A percentile compares a stretch with the other conserved stretches of the same genome.
These are phyloP conservation scores for Melanerpes aurifrons DNA, from an alignment of 2,113 vertebrate species.

Conservation along the genomic window DNA sequence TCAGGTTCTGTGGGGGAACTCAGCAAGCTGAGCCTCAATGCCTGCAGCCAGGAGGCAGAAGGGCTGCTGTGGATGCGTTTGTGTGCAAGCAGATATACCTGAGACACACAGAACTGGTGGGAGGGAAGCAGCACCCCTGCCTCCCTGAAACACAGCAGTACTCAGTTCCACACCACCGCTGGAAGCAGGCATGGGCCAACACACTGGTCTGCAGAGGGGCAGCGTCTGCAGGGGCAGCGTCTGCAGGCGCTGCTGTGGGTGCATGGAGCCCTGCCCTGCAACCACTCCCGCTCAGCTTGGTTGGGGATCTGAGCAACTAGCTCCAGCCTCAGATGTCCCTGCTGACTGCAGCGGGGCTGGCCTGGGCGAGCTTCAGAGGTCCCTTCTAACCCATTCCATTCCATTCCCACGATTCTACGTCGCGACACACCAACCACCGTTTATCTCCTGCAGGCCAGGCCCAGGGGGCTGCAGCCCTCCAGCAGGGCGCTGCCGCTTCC, in stretches of 20 bases:
- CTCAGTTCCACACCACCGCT: fast-evolving
- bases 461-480: too few relatives aligned
- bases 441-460: too few relatives aligned
- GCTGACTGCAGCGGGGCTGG: background rate
- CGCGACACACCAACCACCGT: fast-evolving
- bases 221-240: too few relatives aligned
- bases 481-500: too few relatives aligned
- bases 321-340: background rate
- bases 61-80: too few relatives aligned
- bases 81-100: background rate
- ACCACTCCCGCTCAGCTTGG: too few relatives aligned
- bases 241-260: background rate
- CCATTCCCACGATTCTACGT: background rate
- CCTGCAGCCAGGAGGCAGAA: background rate
- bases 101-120: background rate
- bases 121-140: too few relatives aligned
- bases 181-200: background rate
- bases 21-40: too few relatives aligned
- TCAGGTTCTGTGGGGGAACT: background rate
- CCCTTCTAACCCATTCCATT: background rate
- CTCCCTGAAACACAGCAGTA: fast-evolving
- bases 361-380: too few relatives aligned
- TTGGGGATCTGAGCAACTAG: background rate
- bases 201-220: background rate
- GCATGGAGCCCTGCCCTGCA: background rate